Base-by-base conservation (phyloP, 2,888 invertebrate genomes). In the Parnassius glacialis region DNA sequence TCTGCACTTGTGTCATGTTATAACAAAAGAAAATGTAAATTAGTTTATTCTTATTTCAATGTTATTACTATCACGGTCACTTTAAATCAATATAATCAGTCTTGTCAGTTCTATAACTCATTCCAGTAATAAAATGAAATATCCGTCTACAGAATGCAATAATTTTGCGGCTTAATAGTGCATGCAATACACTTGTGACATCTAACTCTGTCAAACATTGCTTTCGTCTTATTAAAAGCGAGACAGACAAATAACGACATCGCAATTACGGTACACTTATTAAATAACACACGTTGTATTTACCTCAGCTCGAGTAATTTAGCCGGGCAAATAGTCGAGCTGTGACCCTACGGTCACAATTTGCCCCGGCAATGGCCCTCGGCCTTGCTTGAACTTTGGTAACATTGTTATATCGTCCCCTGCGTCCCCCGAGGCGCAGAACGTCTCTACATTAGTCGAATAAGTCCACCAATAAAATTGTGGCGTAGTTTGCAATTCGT, bases 371-470 rank as follows among this genome's bases (percentile, higher is more conserved):
- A 76, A 82, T 83, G 82, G 84, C 84, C 81, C 80, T 75, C 82
- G 81, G 84, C 81, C 83, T 82, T 83, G 81, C 80, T 81, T 84
- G 81, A 87, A 87, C 87, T 88, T 83, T 75, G 78, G 80, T 89
- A 89, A 90, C 87, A 79, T 79, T 81, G 87, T 89, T 90, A 89
- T 78, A 75, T 76, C 75, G 78, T 77, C 84, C 87, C 85, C 81
- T 74, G 70, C 74, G 76, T 86, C 85, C 88, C 89, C 73, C 71
- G 85, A 81, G 88, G 87, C 84, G 67, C 72, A 67, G 76, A 80
- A 81, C 80, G 83, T 80, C 82, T 80, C 81, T 83, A 83, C 89
- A 89, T 89, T 87, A 88, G 89, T 85, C 80, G 79, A 75, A 74
- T 73, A 75, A 82, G 74, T 80, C 79, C 73, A 78, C 78, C 80